Percentiles rank a stretch among this genome's conserved stretches.
phyloP scores from a whole-genome alignment of 64 coral and sea anemone genomes.

The Acropora yongei region DNA sequence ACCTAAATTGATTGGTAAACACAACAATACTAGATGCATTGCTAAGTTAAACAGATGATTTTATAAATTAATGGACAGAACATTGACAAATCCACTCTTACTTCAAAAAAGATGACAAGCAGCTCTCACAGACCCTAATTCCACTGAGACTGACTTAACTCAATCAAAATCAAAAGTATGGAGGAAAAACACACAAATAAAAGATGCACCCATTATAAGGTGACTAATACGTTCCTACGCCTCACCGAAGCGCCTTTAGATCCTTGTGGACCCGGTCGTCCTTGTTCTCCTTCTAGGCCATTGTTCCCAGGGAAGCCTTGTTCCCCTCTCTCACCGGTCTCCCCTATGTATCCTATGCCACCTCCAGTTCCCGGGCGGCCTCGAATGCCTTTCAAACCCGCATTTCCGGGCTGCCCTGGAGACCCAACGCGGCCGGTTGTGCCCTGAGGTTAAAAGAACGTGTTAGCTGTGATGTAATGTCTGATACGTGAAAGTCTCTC shows the following conservation, averaged over 20 bases:
- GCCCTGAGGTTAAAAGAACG: not conserved
- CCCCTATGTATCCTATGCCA: not conserved
- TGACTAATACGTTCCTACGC: not conserved
- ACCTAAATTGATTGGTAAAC: too few species aligned
- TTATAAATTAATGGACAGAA: too few species aligned
- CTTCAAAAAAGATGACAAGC: too few species aligned
- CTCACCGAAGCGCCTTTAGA: conserved; percentile 9
- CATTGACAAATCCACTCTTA: too few species aligned
- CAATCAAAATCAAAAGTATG: not conserved
- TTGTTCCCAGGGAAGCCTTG: not conserved
- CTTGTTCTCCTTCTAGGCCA: conserved; percentile 19
- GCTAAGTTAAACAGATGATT: too few species aligned
- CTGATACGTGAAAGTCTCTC: too few species aligned
- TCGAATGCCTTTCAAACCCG: not conserved
- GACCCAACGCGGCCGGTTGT: not conserved
- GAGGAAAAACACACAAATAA: not conserved
- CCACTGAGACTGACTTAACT: not conserved
- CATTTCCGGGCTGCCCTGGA: not conserved
- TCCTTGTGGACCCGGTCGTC: not conserved
- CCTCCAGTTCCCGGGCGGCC: not conserved
- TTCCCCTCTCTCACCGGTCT: not conserved
- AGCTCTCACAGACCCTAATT: too few species aligned
- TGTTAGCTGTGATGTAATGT: not conserved
- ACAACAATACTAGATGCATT: too few species aligned
- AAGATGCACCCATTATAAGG: too few species aligned